Conservation (phyloP, 2,888 invertebrate species). For the Spisula solida region DNA sequence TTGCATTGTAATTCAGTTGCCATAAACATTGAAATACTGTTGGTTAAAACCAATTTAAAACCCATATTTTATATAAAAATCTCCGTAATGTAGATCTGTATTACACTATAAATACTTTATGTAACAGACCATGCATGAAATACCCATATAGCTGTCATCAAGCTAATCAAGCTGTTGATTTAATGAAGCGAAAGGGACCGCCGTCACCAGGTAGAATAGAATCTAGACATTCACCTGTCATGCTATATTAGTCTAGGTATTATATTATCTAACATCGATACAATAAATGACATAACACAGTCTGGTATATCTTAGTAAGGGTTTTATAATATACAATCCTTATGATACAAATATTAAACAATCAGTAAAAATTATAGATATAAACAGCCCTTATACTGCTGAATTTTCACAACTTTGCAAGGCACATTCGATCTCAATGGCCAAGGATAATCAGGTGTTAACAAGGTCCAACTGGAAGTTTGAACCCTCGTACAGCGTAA, state of each 20-base stretch:
- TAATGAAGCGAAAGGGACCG: background rate
- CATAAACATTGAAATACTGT: too few relatives aligned
- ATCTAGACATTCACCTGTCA: slow-evolving; percentile 38
- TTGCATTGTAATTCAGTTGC: too few relatives aligned
- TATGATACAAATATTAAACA: background rate
- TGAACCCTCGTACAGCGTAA: too few relatives aligned
- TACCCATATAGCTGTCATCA: slow-evolving; percentile 21
- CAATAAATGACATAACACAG: slow-evolving; percentile 6
- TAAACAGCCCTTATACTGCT: too few relatives aligned
- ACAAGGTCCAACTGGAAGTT: background rate
- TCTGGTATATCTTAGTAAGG: background rate
- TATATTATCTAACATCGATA: background rate
- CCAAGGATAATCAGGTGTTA: background rate
- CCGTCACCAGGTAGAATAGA: slow-evolving; percentile 22
- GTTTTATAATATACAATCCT: background rate
- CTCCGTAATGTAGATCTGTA: background rate
- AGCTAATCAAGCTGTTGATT: slow-evolving; percentile 16
- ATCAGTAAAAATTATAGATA: too few relatives aligned
- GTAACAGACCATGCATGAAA: background rate
- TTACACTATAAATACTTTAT: background rate
- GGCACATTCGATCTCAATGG: too few relatives aligned
- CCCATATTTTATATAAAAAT: too few relatives aligned
- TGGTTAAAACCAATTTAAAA: too few relatives aligned
- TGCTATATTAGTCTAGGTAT: slow-evolving; percentile 25
- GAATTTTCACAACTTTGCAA: too few relatives aligned